Percentiles rank a stretch among this genome's conserved stretches.
phyloP scores from a whole-genome alignment of 2,797 vertebrate species.

The Aulostomus chinensis region DNA sequence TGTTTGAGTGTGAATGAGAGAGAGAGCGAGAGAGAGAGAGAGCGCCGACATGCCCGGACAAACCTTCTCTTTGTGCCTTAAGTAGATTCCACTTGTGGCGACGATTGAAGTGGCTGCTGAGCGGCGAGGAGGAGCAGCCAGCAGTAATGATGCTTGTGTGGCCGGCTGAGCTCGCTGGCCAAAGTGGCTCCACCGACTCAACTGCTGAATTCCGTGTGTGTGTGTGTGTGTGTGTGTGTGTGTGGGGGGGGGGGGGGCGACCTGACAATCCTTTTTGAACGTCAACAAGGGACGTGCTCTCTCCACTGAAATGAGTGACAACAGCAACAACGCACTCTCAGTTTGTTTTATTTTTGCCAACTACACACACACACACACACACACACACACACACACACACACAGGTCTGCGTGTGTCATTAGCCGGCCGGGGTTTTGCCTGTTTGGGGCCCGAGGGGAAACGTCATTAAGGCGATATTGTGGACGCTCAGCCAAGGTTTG shows the following conservation, averaged over 20 bases:
- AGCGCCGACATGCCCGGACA: slow-evolving; percentile 40
- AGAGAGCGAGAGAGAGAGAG: no score
- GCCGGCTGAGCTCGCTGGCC: slow-evolving; percentile 28
- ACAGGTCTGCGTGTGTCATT: slow-evolving; percentile 67
- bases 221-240: slow-evolving; percentile 19
- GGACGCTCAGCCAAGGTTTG: slow-evolving; percentile 81
- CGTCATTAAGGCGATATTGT: slow-evolving; percentile 79
- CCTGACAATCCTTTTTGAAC: slow-evolving; percentile 14
- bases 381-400: slow-evolving; percentile 1
- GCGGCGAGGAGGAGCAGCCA: slow-evolving; percentile 40
- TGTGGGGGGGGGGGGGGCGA: slow-evolving; percentile 1
- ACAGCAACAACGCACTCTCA: slow-evolving; percentile 19
- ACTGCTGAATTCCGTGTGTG: not conserved
- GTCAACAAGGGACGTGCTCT: slow-evolving; percentile 6
- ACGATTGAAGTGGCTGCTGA: slow-evolving; percentile 52
- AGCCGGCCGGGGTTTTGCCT: slow-evolving; percentile 66
- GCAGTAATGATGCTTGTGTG: slow-evolving; percentile 55
- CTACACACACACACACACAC: slow-evolving; percentile 1
- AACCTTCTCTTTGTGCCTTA: slow-evolving; percentile 50
- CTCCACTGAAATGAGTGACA: slow-evolving; percentile 43
- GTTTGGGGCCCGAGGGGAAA: slow-evolving; percentile 70
- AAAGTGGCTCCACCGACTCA: slow-evolving; percentile 42
- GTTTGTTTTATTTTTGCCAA: slow-evolving; percentile 42
- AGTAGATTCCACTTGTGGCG: slow-evolving; percentile 62
- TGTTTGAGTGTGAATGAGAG: slow-evolving; percentile 42